These are phyloP conservation scores for Lethenteron reissneri DNA, from an alignment of 2,113 vertebrate genomes.

Conservation along the genomic window DNA sequence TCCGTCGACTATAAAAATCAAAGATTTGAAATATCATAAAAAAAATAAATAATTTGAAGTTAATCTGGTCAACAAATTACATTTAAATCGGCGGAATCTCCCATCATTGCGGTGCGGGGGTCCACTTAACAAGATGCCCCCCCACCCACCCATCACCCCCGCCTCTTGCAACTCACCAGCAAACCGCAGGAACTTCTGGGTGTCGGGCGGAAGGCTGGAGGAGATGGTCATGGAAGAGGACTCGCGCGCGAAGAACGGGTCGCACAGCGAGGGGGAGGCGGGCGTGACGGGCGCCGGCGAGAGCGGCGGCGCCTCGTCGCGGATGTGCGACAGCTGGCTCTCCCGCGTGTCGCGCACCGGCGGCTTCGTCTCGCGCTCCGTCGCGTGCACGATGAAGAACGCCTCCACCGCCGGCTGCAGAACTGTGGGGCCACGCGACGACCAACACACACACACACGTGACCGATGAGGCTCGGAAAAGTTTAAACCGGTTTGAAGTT, in stretches of 20 bases:
- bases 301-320: conserved; percentile 62
- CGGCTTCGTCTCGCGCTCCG: conserved; percentile 72
- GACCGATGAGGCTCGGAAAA: too few species aligned
- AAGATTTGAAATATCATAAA: too few species aligned
- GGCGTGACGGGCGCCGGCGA: conserved; percentile 67
- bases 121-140: too few species aligned
- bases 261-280: conserved; percentile 61
- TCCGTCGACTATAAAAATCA: too few species aligned
- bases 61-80: too few species aligned
- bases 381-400: conserved; percentile 79
- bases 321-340: conserved; percentile 73
- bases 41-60: too few species aligned
- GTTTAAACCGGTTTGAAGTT: too few species aligned
- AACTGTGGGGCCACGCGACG: conserved; percentile 21
- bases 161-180: conserved; percentile 27
- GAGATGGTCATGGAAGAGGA: conserved; percentile 82
- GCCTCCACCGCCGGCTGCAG: conserved; percentile 74
- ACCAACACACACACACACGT: too few species aligned
- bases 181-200: conserved; percentile 75
- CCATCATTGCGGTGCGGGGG: too few species aligned
- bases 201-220: conserved; percentile 68
- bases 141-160: too few species aligned
- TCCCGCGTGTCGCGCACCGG: conserved; percentile 64
- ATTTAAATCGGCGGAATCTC: too few species aligned
- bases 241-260: conserved; percentile 72